Percentiles rank a stretch among this genome's conserved stretches.
Conservation (phyloP, 2,888 invertebrate genomes). For the Barypeithes pellucidus region DNA sequence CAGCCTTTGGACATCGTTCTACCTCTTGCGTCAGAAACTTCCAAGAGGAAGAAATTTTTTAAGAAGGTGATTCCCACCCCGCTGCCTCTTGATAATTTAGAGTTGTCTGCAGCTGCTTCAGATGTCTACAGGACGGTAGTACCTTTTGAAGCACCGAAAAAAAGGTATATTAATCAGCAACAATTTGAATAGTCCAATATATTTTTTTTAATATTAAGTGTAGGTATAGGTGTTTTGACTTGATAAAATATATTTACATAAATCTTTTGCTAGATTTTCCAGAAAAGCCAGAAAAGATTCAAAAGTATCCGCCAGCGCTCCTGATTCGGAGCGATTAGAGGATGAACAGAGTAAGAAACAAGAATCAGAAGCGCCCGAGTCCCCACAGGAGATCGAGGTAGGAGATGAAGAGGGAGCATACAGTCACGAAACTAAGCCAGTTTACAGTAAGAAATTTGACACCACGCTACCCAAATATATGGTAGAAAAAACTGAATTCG, state of each 20-base stretch:
- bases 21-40: slow-evolving; percentile 51
- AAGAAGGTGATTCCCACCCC: slow-evolving; percentile 53
- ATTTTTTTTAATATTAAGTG: too few relatives aligned
- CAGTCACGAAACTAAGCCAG: slow-evolving; percentile 79
- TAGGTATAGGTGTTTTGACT: too few relatives aligned
- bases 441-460: slow-evolving; percentile 77
- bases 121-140: slow-evolving; percentile 56
- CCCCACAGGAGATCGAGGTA: slow-evolving; percentile 73
- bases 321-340: slow-evolving; percentile 50
- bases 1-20: slow-evolving; percentile 21
- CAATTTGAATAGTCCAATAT: too few relatives aligned
- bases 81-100: slow-evolving; percentile 25
- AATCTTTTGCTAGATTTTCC: too few relatives aligned
- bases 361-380: slow-evolving; percentile 59
- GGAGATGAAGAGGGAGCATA: slow-evolving; percentile 76
- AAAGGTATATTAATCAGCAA: slow-evolving; percentile 42
- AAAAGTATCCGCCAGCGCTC: slow-evolving; percentile 45
- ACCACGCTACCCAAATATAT: slow-evolving; percentile 80
- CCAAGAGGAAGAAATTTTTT: slow-evolving; percentile 56
- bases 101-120: slow-evolving; percentile 59
- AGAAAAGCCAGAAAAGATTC: slow-evolving; percentile 51
- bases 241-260: too few relatives aligned
- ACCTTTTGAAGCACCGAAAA: slow-evolving; percentile 44
- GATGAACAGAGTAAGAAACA: slow-evolving; percentile 40
- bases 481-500: slow-evolving; percentile 79